phyloP scores from a whole-genome alignment of 2,113 vertebrate species.

The Rousettus leschenaultii region DNA sequence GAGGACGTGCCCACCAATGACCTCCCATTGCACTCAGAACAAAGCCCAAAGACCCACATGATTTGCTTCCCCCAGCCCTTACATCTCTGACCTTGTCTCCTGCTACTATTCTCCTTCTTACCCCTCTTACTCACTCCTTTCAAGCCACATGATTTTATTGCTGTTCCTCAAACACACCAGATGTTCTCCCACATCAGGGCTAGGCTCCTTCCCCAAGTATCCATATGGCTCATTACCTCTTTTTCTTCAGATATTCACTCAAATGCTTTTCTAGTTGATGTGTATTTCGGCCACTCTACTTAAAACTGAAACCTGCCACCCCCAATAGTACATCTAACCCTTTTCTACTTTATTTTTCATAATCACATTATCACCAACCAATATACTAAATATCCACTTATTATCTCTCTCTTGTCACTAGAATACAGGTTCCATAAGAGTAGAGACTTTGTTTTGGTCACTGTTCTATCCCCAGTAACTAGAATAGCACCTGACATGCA shows the following conservation, averaged over 20 bases:
- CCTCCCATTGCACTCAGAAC: background rate
- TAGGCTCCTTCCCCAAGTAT: background rate
- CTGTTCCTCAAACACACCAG: background rate
- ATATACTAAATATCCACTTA: background rate
- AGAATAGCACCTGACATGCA: background rate
- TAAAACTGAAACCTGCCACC: background rate
- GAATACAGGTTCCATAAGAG: background rate
- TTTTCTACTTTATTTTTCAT: background rate
- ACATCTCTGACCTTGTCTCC: background rate
- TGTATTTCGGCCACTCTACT: background rate
- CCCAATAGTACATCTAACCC: background rate
- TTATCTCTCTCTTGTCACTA: background rate
- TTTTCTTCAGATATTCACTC: background rate
- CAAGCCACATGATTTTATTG: background rate
- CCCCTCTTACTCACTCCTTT: background rate
- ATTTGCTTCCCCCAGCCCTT: background rate
- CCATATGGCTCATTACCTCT: background rate
- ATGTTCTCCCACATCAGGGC: background rate
- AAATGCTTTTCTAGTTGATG: background rate
- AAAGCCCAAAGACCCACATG: background rate
- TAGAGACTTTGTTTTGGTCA: background rate
- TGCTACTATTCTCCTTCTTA: background rate
- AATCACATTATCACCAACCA: background rate
- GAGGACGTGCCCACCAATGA: background rate
- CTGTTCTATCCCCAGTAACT: background rate